These are phyloP conservation scores for Sinocyclocheilus anshuiensis DNA, from an alignment of 2,113 vertebrate species.

Conservation along the genomic window DNA sequence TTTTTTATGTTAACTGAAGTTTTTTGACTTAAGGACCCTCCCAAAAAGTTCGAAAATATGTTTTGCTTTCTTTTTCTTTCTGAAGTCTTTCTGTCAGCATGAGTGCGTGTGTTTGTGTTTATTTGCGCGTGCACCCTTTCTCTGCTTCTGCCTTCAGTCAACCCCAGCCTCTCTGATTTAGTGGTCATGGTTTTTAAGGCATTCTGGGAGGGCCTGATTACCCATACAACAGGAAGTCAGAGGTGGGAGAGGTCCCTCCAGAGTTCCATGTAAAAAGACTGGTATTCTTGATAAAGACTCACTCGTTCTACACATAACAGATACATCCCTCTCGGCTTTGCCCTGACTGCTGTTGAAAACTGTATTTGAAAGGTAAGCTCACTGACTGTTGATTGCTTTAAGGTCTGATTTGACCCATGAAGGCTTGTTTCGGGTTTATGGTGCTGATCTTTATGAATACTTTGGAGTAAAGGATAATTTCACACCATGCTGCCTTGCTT, in stretches of 20 bases:
- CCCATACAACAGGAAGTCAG: slow-evolving; percentile 69
- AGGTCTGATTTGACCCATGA: background rate
- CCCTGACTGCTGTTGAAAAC: background rate
- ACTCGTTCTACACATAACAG: slow-evolving; percentile 8
- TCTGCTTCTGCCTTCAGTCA: background rate
- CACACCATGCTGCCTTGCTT: background rate
- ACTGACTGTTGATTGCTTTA: background rate
- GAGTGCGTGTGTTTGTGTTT: slow-evolving; percentile 4
- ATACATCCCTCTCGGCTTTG: slow-evolving; percentile 23
- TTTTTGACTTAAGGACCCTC: background rate
- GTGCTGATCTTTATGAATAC: background rate
- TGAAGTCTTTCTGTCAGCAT: slow-evolving; percentile 19
- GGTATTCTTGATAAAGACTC: slow-evolving; percentile 66
- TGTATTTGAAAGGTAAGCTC: slow-evolving; percentile 5
- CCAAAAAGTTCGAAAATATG: background rate
- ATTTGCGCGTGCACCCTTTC: slow-evolving; percentile 2
- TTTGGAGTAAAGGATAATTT: background rate
- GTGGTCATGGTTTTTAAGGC: slow-evolving; percentile 59
- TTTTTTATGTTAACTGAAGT: background rate
- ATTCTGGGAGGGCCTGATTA: slow-evolving; percentile 74
- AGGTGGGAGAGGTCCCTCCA: slow-evolving; percentile 70
- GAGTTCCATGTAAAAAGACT: slow-evolving; percentile 59
- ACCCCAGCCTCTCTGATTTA: slow-evolving; percentile 55
- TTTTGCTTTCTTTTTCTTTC: background rate
- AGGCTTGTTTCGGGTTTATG: background rate